Conservation (phyloP, 1,140 invertebrate species). For the Bilobella aurantiaca region DNA sequence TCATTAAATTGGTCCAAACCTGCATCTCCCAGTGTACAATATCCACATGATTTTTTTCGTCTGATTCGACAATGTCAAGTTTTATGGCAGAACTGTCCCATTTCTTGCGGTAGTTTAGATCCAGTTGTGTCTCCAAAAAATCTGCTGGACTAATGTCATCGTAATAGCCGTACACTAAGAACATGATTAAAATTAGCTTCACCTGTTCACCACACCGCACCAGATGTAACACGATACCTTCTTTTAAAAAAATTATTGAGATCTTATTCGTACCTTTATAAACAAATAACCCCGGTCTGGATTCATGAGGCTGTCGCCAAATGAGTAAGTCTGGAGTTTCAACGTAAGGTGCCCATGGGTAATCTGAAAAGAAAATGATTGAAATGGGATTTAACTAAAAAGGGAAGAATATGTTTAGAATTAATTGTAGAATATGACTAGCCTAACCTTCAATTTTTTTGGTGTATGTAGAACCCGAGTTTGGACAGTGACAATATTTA, state of each 20-base stretch:
- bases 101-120: slow-evolving; percentile 60
- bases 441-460: neutral
- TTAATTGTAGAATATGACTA: too few relatives aligned
- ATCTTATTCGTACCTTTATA: slow-evolving; percentile 54
- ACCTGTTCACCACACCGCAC: neutral
- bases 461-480: neutral
- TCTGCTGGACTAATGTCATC: slow-evolving; percentile 64
- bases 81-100: slow-evolving; percentile 71
- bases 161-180: slow-evolving; percentile 64
- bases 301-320: slow-evolving; percentile 59
- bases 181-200: slow-evolving; percentile 11
- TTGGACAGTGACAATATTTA: neutral
- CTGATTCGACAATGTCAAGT: slow-evolving; percentile 55
- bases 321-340: slow-evolving; percentile 66
- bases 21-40: slow-evolving; percentile 77
- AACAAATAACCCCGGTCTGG: slow-evolving; percentile 54
- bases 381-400: too few relatives aligned
- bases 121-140: slow-evolving; percentile 69
- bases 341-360: slow-evolving; percentile 65
- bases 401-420: too few relatives aligned
- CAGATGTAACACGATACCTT: too few relatives aligned
- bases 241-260: too few relatives aligned
- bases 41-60: slow-evolving; percentile 51
- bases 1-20: too few relatives aligned
- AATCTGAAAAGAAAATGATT: slow-evolving; percentile 37